Conservation (phyloP, 1,140 invertebrate species). For the Drosophila tropicalis region DNA sequence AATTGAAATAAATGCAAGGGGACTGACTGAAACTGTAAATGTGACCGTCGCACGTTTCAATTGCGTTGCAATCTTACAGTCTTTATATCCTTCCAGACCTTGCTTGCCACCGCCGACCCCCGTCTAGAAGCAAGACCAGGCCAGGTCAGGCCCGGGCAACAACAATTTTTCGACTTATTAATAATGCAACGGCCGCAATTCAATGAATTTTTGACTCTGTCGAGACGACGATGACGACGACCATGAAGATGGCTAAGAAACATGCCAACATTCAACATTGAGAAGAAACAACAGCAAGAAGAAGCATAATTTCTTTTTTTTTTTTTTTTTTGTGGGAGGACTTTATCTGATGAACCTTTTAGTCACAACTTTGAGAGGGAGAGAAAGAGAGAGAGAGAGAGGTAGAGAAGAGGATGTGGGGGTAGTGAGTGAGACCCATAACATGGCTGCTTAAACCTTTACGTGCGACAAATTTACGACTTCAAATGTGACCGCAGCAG, state of each 20-base stretch:
- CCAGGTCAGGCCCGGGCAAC: slow-evolving; percentile 56
- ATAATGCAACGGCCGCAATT: slow-evolving; percentile 81
- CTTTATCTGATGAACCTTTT: slow-evolving; percentile 79
- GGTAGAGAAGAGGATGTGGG: not conserved
- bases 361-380: slow-evolving; percentile 41
- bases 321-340: slow-evolving; percentile 13
- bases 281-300: slow-evolving; percentile 16
- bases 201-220: slow-evolving; percentile 79
- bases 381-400: not conserved
- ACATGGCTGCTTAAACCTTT: slow-evolving; percentile 78
- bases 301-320: slow-evolving; percentile 60
- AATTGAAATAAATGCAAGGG: slow-evolving; percentile 81
- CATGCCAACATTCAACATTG: slow-evolving; percentile 35
- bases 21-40: slow-evolving; percentile 59
- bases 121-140: not conserved
- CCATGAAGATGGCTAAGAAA: slow-evolving; percentile 23
- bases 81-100: not conserved
- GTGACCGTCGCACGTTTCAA: slow-evolving; percentile 76
- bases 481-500: slow-evolving; percentile 72
- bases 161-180: slow-evolving; percentile 77
- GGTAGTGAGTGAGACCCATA: slow-evolving; percentile 25
- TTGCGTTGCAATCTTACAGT: slow-evolving; percentile 38
- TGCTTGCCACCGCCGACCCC: not conserved
- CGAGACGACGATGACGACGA: slow-evolving; percentile 23
- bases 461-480: slow-evolving; percentile 82